These are phyloP conservation scores for Drosophila helvetica DNA, from an alignment of 2,888 invertebrate genomes.

Conservation along the genomic window DNA sequence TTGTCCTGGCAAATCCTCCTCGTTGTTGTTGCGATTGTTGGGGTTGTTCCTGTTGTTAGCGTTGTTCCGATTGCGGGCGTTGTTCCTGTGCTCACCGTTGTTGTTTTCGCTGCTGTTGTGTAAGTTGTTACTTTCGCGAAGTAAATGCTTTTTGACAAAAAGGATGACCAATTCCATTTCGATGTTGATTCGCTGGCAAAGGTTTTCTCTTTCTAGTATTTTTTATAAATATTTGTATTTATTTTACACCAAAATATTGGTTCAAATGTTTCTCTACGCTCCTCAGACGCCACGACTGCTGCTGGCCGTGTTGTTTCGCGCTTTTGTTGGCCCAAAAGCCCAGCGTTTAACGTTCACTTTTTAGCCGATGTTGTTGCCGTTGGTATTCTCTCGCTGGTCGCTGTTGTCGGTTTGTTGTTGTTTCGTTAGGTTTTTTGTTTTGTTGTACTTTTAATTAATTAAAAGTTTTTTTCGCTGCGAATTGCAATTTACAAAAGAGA, in stretches of 20 bases:
- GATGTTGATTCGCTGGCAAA: slow-evolving; percentile 54
- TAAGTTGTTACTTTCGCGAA: slow-evolving; percentile 38
- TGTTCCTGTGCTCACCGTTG: background rate
- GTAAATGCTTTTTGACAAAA: slow-evolving; percentile 59
- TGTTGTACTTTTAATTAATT: slow-evolving; percentile 68
- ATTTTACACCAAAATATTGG: background rate
- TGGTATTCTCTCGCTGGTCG: slow-evolving; percentile 10
- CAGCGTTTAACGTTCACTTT: background rate
- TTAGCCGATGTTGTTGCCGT: slow-evolving; percentile 1
- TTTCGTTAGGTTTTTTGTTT: slow-evolving; percentile 31
- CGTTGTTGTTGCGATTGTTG: background rate
- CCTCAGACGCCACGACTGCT: background rate
- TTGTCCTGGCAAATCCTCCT: background rate
- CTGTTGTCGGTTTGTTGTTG: slow-evolving; percentile 6
- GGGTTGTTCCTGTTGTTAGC: background rate
- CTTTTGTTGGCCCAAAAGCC: slow-evolving; percentile 1
- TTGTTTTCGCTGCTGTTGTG: slow-evolving; percentile 6
- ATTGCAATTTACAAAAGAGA: slow-evolving; percentile 54
- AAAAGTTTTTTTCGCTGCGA: slow-evolving; percentile 62
- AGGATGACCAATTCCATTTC: slow-evolving; percentile 71
- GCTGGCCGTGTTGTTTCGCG: background rate
- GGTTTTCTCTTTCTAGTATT: slow-evolving; percentile 13
- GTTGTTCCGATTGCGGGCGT: background rate
- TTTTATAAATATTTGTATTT: background rate
- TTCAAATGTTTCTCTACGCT: background rate